Conservation (phyloP, 2,888 invertebrate genomes). For the Epinotia demarniana region DNA sequence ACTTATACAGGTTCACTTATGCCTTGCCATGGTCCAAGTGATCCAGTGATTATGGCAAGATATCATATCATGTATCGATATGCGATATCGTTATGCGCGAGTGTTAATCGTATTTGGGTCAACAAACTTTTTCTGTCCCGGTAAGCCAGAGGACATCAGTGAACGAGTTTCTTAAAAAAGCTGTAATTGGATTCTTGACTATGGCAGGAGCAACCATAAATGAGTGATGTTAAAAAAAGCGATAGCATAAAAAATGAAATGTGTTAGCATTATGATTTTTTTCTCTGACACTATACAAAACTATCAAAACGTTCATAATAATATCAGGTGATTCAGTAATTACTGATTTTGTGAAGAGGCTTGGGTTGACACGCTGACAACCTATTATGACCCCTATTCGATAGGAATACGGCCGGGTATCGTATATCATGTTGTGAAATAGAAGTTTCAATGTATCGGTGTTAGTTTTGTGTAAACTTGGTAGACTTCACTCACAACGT, state of each 20-base stretch:
- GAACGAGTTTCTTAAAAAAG: too few species aligned
- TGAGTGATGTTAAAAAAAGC: too few species aligned
- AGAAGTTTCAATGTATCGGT: constrained; percentile 54
- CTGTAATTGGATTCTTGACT: too few species aligned
- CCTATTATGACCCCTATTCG: constrained; percentile 4
- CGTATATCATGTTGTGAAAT: constrained; percentile 34
- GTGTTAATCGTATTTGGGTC: too few species aligned
- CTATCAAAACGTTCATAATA: neutral
- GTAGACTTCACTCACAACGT: constrained; percentile 55
- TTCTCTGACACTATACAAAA: neutral
- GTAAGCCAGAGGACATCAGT: too few species aligned
- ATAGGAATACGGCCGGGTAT: constrained; percentile 17
- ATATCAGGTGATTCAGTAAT: neutral
- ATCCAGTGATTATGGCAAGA: too few species aligned
- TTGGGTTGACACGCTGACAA: constrained; percentile 4
- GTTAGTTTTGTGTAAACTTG: constrained; percentile 61
- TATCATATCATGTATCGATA: neutral
- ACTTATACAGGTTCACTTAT: neutral
- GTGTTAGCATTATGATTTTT: neutral
- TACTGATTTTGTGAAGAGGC: constrained; percentile 2
- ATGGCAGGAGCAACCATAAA: too few species aligned
- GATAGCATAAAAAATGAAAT: neutral
- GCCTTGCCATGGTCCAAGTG: too few species aligned
- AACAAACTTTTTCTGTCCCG: too few species aligned
- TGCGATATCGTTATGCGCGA: too few species aligned